These are phyloP conservation scores for Puntigrus tetrazona DNA, from an alignment of 2,113 vertebrate species.

Conservation along the genomic window DNA sequence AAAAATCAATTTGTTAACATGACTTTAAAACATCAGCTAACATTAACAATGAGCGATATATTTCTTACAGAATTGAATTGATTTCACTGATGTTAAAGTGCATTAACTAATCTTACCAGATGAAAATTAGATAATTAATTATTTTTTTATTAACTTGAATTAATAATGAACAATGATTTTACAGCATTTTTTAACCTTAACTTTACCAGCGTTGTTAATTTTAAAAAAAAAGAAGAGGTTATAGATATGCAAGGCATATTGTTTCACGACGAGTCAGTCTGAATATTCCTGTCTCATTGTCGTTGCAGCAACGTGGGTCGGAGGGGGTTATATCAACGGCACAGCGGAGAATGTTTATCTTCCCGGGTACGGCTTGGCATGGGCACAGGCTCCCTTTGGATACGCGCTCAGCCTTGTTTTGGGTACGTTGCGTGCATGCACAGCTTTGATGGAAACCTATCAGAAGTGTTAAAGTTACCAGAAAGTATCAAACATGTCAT, in stretches of 20 bases:
- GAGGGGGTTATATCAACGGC: conserved; percentile 98
- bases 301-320: conserved; percentile 94
- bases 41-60: no score
- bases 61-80: no score
- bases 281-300: conserved; percentile 50
- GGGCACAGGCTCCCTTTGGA: conserved; percentile 98
- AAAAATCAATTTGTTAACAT: no score
- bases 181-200: no score
- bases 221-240: no score
- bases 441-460: conserved; percentile 16
- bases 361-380: conserved; percentile 88
- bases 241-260: background rate
- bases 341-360: conserved; percentile 96
- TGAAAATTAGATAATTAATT: no score
- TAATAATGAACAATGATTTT: no score
- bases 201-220: no score
- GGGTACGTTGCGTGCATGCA: conserved; percentile 75
- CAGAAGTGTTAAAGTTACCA: background rate
- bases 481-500: background rate
- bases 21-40: no score
- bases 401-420: conserved; percentile 93
- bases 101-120: no score
- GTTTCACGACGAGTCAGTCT: background rate
- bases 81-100: no score
- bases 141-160: no score